Evolutionary conservation across 2,888 invertebrate genomes (phyloP).

Genomic region (Plebejus argus): DNA sequence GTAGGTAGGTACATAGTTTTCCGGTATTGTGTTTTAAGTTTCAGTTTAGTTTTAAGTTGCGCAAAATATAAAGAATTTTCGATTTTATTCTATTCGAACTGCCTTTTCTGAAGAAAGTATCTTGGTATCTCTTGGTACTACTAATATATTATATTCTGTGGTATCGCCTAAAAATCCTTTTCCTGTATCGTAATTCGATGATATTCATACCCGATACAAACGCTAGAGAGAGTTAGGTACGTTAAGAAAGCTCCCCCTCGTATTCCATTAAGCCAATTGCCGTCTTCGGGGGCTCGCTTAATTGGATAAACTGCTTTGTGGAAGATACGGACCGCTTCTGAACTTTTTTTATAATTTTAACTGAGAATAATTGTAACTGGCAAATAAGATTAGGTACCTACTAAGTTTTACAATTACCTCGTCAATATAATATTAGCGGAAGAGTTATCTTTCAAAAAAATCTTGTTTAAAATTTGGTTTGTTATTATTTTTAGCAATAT

Average conservation of each 20-base stretch:
- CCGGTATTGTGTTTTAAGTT: no score
- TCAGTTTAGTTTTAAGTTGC: no score
- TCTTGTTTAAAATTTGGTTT: no score
- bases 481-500: no score
- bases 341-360: slow-evolving; percentile 1
- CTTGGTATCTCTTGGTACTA: no score
- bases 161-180: background rate
- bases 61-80: no score
- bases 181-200: slow-evolving; percentile 1
- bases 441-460: no score
- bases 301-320: slow-evolving; percentile 73
- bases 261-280: slow-evolving; percentile 68
- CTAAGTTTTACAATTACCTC: background rate
- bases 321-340: slow-evolving; percentile 24
- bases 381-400: background rate
- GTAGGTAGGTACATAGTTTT: no score
- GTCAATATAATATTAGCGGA: background rate
- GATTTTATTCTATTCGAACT: no score
- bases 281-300: slow-evolving; percentile 67
- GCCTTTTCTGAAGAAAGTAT: no score
- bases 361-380: background rate
- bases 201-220: slow-evolving; percentile 31
- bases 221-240: slow-evolving; percentile 26
- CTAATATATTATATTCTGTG: no score
- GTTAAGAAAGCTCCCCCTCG: slow-evolving; percentile 62